Evolutionary conservation across 92 coral and sea anemone species (phyloP), one percentile per base, ranked within the genome.

Genomic region (Phenganax stokvisi): DNA sequence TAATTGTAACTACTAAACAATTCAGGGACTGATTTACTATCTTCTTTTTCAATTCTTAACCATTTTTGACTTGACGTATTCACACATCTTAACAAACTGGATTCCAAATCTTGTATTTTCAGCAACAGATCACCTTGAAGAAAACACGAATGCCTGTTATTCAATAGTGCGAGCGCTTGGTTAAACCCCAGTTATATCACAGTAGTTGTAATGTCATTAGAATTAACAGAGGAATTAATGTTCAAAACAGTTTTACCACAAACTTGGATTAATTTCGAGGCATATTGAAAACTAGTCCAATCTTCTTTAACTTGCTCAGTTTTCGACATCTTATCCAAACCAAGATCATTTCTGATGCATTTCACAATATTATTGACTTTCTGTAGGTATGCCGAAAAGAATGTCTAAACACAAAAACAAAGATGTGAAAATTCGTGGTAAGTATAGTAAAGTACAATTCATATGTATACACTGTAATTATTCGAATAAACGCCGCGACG

Each of bases 231-330:
- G 47, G 3, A 37, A 37, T 37, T 37, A 37, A 37, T 37, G 25
- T 61, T 10, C 8, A 59, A 15, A 59, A 59, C 17, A 5, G 15
- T 9, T 79, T 88, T 85, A 94, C 98, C 98, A 81, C 98, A 94
- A 37, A 94, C 88, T 89, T 94, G 98, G 61, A 94, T 94, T 30
- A 94, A 88, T 54, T 90, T 90, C 62, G 92, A 91, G 10, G 98
- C 98, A 83, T 94, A 87, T 77, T 94, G 98, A 70, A 94, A 94
- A 78, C 90, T 83, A 1, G 98, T 90, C 98, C 98, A 94, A 86
- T 94, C 98, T 81, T 94, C 97, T 44, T 88, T 80, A 75, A 89
- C 76, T 77, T 90, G 97, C 51, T 87, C 90, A 51, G 62, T 60
- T 55, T 87, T 79, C 6, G 80, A 79, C 54, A 89, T 92, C 54